phyloP scores from a whole-genome alignment of 2,113 vertebrate species.

The Columbina picui region DNA sequence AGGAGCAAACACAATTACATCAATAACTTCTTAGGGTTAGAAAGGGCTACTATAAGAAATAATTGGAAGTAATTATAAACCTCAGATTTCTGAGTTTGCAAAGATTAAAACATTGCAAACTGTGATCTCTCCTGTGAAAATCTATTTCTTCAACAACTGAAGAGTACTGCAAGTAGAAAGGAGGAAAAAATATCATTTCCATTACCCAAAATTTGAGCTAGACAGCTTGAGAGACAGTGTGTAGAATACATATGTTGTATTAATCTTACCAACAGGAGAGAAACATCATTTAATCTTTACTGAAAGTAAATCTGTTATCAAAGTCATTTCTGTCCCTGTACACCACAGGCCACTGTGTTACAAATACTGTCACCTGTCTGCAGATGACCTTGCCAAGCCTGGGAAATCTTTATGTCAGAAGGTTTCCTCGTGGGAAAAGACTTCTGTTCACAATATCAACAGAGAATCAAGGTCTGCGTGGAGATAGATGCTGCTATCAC shows the following conservation, averaged over 20 bases:
- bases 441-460: neutral
- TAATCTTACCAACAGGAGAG: neutral
- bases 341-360: neutral
- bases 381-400: neutral
- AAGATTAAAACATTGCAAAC: neutral
- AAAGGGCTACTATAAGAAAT: neutral
- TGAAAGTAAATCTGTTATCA: neutral
- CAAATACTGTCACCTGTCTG: neutral
- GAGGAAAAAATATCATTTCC: neutral
- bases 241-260: neutral
- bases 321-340: neutral
- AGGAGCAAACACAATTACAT: neutral
- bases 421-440: neutral
- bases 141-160: neutral
- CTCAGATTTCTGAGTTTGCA: neutral
- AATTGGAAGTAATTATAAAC: slow-evolving; percentile 14
- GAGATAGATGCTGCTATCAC: neutral
- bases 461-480: neutral
- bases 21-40: slow-evolving; percentile 2
- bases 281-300: neutral
- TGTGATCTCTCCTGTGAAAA: neutral
- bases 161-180: neutral
- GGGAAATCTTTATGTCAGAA: neutral
- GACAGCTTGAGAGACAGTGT: neutral
- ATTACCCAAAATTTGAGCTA: neutral